Conservation (phyloP, 2,113 vertebrate genomes). For the Phycodurus eques region DNA sequence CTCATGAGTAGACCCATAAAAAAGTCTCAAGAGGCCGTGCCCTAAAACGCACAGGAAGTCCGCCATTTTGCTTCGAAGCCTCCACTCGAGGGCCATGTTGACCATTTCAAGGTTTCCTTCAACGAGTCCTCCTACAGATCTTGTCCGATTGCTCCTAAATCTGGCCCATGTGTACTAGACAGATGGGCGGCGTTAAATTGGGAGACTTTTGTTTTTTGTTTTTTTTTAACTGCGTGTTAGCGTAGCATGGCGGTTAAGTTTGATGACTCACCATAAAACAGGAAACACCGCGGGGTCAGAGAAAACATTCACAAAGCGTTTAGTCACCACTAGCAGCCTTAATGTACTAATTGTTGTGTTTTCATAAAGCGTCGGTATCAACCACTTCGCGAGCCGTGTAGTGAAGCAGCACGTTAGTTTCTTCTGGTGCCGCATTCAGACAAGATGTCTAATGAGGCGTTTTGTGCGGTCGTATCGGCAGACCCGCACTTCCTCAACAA, state of each 20-base stretch:
- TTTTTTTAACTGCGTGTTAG: not conserved
- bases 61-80: too few species aligned
- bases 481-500: constrained; percentile 79
- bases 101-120: not conserved
- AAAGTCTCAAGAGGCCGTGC: too few species aligned
- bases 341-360: not conserved
- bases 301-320: not conserved
- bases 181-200: too few species aligned
- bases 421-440: not conserved
- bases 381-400: not conserved
- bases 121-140: not conserved
- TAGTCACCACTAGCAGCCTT: not conserved
- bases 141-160: too few species aligned
- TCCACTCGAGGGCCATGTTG: not conserved
- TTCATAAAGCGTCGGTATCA: not conserved
- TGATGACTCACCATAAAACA: constrained; percentile 5
- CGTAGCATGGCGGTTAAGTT: not conserved
- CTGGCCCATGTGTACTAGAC: too few species aligned
- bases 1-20: too few species aligned
- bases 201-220: too few species aligned
- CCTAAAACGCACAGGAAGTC: too few species aligned
- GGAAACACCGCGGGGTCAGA: not conserved
- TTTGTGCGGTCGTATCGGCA: constrained; percentile 28
- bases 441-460: not conserved
- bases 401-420: constrained; percentile 11